Evolutionary conservation across 2,888 invertebrate genomes (phyloP).

Genomic region (Bembecia ichneumoniformis): DNA sequence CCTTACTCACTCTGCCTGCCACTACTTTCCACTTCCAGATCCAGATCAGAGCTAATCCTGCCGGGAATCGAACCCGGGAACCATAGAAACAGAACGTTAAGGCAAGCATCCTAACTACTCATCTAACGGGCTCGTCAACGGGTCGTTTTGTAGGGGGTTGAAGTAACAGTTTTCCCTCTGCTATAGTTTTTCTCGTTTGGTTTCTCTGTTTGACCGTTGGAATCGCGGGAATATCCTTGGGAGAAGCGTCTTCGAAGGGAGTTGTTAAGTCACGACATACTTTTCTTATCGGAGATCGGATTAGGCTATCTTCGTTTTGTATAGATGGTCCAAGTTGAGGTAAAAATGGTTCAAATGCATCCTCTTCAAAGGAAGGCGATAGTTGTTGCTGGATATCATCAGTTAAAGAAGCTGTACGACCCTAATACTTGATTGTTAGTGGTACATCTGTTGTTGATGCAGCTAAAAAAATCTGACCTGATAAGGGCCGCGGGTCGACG

Average conservation of each 20-base stretch:
- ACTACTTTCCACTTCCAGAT: too few relatives aligned
- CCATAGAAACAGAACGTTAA: too few relatives aligned
- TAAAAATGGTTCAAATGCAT: background rate
- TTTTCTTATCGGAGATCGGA: constrained; percentile 6
- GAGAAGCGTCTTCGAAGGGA: constrained; percentile 9
- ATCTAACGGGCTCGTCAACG: constrained; percentile 12
- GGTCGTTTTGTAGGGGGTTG: constrained; percentile 15
- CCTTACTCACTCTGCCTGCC: constrained; percentile 4
- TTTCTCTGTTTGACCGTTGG: constrained; percentile 10
- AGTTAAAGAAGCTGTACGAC: constrained; percentile 6
- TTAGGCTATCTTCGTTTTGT: constrained; percentile 1
- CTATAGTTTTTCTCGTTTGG: constrained; percentile 14
- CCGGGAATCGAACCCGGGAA: too few relatives aligned
- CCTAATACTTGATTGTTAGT: constrained; percentile 2
- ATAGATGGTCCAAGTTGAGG: constrained; percentile 3
- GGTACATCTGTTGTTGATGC: constrained; percentile 9
- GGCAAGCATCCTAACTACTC: too few relatives aligned
- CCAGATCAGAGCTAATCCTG: constrained; percentile 12
- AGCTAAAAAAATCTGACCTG: constrained; percentile 9
- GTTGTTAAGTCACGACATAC: constrained; percentile 8
- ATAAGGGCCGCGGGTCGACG: too few relatives aligned
- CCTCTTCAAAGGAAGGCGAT: background rate
- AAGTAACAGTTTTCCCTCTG: constrained; percentile 16
- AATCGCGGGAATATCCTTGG: constrained; percentile 10
- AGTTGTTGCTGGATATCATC: constrained; percentile 3